Evolutionary conservation across 2,113 vertebrate genomes (phyloP).

Genomic region (Labeo catla): DNA sequence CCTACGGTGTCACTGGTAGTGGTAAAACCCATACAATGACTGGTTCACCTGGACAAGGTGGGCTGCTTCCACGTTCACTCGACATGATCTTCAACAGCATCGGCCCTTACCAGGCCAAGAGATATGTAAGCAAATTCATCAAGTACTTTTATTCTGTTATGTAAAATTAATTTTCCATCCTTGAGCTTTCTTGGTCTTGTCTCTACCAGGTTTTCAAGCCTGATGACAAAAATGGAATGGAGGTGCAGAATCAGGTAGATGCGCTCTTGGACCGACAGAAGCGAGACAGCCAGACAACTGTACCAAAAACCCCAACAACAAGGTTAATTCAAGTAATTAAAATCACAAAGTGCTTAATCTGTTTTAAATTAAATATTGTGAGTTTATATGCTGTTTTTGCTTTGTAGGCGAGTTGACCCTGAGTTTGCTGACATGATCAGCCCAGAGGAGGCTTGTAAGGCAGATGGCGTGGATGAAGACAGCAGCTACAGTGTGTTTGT

Average conservation of each 20-base stretch:
- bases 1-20: slow-evolving; percentile 94
- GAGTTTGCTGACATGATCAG: slow-evolving; percentile 94
- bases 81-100: slow-evolving; percentile 97
- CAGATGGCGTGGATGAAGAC: slow-evolving; percentile 89
- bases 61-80: slow-evolving; percentile 90
- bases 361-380: neutral
- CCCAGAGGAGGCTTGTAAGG: slow-evolving; percentile 82
- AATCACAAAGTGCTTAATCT: neutral
- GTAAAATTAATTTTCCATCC: neutral
- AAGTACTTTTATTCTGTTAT: neutral
- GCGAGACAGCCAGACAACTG: slow-evolving; percentile 77
- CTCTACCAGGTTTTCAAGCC: slow-evolving; percentile 88
- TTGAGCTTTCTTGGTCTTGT: neutral
- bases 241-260: slow-evolving; percentile 90
- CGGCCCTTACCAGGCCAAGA: slow-evolving; percentile 88
- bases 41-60: slow-evolving; percentile 89
- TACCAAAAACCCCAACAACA: slow-evolving; percentile 79
- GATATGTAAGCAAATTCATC: slow-evolving; percentile 80
- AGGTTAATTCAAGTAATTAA: slow-evolving; percentile 74
- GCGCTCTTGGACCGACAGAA: slow-evolving; percentile 92
- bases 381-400: neutral
- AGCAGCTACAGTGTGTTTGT: slow-evolving; percentile 94
- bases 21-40: slow-evolving; percentile 98
- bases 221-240: slow-evolving; percentile 94
- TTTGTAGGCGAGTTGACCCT: slow-evolving; percentile 83